A percentile compares a stretch with the other conserved stretches of the same genome.
Conservation (phyloP, 92 coral and sea anemone genomes). For the Zoanthus sansibaricus region DNA sequence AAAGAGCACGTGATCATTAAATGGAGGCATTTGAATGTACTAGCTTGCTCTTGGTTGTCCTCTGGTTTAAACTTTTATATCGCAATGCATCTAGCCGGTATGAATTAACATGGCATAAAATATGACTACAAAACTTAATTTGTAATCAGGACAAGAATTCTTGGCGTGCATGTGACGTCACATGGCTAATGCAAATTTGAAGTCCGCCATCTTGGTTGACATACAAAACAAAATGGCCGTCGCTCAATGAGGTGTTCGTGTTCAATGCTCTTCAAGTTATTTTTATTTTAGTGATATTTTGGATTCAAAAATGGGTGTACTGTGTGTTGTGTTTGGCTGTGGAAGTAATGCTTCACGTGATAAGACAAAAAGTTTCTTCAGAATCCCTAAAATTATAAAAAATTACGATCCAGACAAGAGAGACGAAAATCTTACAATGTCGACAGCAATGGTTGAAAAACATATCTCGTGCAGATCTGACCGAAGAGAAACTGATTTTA, state of each 20-base stretch:
- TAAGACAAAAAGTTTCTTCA: conserved; percentile 1
- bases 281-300: neutral
- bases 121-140: too few species aligned
- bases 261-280: neutral
- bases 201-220: conserved; percentile 32
- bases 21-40: too few species aligned
- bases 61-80: too few species aligned
- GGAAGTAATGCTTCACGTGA: conserved; percentile 21
- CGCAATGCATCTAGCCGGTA: too few species aligned
- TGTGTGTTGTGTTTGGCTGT: conserved; percentile 37
- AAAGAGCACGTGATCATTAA: too few species aligned
- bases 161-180: conserved; percentile 33
- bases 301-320: neutral
- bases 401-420: conserved; percentile 16
- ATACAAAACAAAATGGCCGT: neutral
- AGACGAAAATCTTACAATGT: conserved; percentile 35
- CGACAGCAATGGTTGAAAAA: conserved; percentile 42
- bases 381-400: conserved; percentile 21
- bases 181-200: neutral
- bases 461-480: conserved; percentile 33
- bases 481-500: conserved; percentile 58
- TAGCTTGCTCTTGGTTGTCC: too few species aligned
- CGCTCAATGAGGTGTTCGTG: neutral
- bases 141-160: neutral
- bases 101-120: too few species aligned